Base-by-base conservation (phyloP, 2,888 invertebrate genomes). In the Pollenia angustigena region DNA sequence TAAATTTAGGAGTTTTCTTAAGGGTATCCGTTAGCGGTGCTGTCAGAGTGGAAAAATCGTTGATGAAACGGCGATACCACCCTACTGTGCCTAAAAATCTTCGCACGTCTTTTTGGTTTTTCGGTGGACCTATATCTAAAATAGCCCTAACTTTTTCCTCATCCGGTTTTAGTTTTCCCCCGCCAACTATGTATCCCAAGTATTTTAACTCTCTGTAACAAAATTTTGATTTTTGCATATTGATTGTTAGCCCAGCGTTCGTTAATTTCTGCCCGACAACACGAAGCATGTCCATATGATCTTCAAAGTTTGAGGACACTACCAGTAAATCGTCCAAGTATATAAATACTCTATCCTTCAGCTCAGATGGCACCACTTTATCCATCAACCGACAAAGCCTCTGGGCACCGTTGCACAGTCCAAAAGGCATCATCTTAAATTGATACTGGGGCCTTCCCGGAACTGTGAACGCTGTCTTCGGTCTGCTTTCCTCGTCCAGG, bases 201-300 rank as follows among this genome's bases (percentile, higher is more conserved):
- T 79, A 64, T 14, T 50, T 48, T 3, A 68, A 1, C 46, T 68
- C 68, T 3, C n/a, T 44, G 12, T 48, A 78, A n/a, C 68, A 78
- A 68, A 68, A 78, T 14, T 48, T 78, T 0, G 78, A 78, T 40
- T 78, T 78, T 6, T 66, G n/a, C 68, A 68, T 78, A 8, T 78
- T 78, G 8, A 74, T 74, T 2, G 72, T 74, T 18, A 74, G 16
- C 9, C 72, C 72, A 16, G 72, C 72, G 11, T 40, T 32, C 1
- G 72, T 58, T 12, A 74, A 44, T 18, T n/a, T 56, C 7, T 58
- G 23, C 6, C 72, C 72, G 1, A 58, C 60, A 4, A 46, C 10
- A 23, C 23, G 23, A 23, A 23, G 23, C 23, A 23, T 23, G 23
- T 23, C 23, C 23, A 23, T 23, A 23, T 23, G 23, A 23, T 23